Conservation (phyloP, 2,797 vertebrate genomes). For the Cynopterus sphinx region DNA sequence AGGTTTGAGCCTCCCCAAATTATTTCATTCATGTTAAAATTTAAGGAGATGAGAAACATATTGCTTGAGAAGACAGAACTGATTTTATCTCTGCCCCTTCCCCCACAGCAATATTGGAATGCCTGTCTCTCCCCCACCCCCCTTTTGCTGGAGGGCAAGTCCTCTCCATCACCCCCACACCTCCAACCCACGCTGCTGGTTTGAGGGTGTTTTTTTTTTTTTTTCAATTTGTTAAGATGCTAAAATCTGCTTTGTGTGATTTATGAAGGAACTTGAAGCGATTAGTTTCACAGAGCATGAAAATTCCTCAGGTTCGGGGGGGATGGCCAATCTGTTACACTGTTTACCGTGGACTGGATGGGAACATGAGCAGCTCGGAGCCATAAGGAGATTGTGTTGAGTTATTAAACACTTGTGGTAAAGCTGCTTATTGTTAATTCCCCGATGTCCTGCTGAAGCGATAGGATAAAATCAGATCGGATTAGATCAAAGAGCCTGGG, state of each 20-base stretch:
- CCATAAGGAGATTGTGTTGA: slow-evolving; percentile 93
- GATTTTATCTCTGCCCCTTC: slow-evolving; percentile 78
- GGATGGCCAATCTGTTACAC: slow-evolving; percentile 89
- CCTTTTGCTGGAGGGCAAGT: background rate
- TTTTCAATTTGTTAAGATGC: slow-evolving; percentile 87
- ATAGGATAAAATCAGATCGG: slow-evolving; percentile 92
- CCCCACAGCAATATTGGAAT: slow-evolving; percentile 71
- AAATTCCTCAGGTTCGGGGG: slow-evolving; percentile 89
- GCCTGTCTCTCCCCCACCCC: background rate
- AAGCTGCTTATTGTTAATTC: slow-evolving; percentile 95
- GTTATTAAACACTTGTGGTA: slow-evolving; percentile 96
- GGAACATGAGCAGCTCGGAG: slow-evolving; percentile 89
- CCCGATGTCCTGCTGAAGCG: slow-evolving; percentile 89
- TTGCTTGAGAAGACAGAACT: slow-evolving; percentile 85
- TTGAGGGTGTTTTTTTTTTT: slow-evolving; percentile 72
- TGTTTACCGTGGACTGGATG: slow-evolving; percentile 86
- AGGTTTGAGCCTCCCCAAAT: slow-evolving; percentile 82
- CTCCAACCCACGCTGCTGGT: background rate
- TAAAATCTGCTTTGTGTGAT: slow-evolving; percentile 89
- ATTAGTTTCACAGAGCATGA: slow-evolving; percentile 91
- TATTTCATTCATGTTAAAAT: slow-evolving; percentile 86
- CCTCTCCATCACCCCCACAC: background rate
- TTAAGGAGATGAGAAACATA: slow-evolving; percentile 86
- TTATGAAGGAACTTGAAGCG: slow-evolving; percentile 90
- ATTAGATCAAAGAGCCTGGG: slow-evolving; percentile 92